Base-by-base conservation (phyloP, 2,797 vertebrate genomes). In the Cyprinella venusta region DNA sequence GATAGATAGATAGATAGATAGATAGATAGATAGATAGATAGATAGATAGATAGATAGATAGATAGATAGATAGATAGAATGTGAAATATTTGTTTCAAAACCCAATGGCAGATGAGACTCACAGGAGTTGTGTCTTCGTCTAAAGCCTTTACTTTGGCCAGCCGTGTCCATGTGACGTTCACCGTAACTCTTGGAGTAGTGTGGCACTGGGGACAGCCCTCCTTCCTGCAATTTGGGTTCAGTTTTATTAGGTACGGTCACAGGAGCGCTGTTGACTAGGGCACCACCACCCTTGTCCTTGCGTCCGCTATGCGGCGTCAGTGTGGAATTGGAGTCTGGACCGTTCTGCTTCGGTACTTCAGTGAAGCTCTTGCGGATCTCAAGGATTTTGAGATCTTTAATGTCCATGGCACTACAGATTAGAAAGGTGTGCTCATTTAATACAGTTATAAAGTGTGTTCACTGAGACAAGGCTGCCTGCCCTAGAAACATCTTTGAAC, bases 41-140 rank as follows among this genome's bases (percentile, higher is more conserved):
- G n/a, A n/a, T n/a, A n/a, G n/a, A n/a, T n/a, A n/a, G n/a, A n/a
- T n/a, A n/a, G n/a, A n/a, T n/a, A n/a, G n/a, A n/a, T n/a, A n/a
- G n/a, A n/a, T n/a, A n/a, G n/a, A n/a, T n/a, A n/a, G n/a, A n/a
- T n/a, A n/a, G n/a, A n/a, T n/a, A n/a, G n/a, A n/a, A n/a, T 56
- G 18, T 18, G 36, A 61, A 59, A 21, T 18, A 69, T 12, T 26
- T 1, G 19, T 26, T 42, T 54, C 7, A 30, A 81, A 67, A 52
- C 26, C 8, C 24, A 68, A 12, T 8, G 12, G 30, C n/a, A 45
- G 2, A 26, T 10, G 9, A 21, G 69, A 95, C 96, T 96, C 91
- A 99, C 97, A 98, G 16, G 98, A 99, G 86, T 99, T 99, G 90
- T 99, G 98, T 83, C 98, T 94, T 56, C 96, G 94, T 0, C 97